Evolutionary conservation across 1,140 invertebrate species (phyloP).

Genomic region (Aphis craccivora): DNA sequence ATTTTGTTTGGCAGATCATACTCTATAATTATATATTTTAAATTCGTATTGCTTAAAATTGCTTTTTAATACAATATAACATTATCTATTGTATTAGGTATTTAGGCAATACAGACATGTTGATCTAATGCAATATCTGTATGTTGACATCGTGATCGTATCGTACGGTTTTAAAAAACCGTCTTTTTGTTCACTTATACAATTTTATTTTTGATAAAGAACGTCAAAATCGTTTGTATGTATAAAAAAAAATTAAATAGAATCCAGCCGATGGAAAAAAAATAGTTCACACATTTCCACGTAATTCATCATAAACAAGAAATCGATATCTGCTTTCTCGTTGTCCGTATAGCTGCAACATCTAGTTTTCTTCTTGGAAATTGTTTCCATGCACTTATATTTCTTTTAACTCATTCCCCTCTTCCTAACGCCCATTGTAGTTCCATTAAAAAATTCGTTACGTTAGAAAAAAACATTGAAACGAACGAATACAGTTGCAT

Average conservation of each 20-base stretch:
- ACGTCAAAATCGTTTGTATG: fast-evolving
- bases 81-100: not conserved
- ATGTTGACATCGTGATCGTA: not conserved
- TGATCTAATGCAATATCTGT: not conserved
- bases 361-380: not conserved
- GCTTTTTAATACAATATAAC: not conserved
- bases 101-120: not conserved
- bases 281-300: not conserved
- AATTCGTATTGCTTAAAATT: not conserved
- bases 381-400: not conserved
- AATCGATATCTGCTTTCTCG: not conserved
- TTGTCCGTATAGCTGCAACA: not conserved
- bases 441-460: not conserved
- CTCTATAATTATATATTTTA: not conserved
- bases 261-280: not conserved
- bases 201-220: not conserved
- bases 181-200: not conserved
- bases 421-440: no score
- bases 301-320: not conserved
- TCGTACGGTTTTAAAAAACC: not conserved
- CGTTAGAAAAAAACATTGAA: not conserved
- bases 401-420: not conserved
- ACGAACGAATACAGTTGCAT: not conserved
- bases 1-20: not conserved
- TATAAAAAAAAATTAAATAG: not conserved